Evolutionary conservation across 2,113 vertebrate genomes (phyloP).

Genomic region (Candoia aspera): DNA sequence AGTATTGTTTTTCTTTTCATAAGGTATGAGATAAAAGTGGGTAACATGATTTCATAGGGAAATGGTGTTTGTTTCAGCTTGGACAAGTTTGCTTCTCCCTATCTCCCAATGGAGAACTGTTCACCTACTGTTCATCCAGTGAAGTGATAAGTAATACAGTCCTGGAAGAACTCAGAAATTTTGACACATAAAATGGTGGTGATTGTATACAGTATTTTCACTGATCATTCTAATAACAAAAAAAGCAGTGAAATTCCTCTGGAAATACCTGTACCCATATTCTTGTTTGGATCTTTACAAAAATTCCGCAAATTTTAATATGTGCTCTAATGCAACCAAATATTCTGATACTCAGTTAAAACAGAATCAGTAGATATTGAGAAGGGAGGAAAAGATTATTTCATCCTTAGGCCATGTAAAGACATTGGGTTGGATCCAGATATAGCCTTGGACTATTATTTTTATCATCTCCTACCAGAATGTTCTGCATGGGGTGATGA

Average conservation of each 20-base stretch:
- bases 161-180: neutral
- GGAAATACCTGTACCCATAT: neutral
- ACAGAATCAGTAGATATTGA: neutral
- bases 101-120: constrained; percentile 9
- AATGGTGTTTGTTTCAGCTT: neutral
- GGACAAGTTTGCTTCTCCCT: neutral
- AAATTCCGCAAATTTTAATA: neutral
- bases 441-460: neutral
- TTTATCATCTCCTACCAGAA: neutral
- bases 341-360: neutral
- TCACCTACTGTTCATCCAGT: neutral
- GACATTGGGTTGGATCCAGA: neutral
- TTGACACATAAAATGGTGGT: neutral
- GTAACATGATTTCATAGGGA: constrained; percentile 10
- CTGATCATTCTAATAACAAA: neutral
- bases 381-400: neutral
- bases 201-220: neutral
- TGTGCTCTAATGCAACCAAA: neutral
- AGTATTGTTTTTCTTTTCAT: constrained; percentile 51
- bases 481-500: neutral
- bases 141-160: neutral
- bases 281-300: neutral
- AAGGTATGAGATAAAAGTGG: neutral
- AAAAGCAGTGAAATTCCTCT: neutral
- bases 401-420: neutral